These are phyloP conservation scores for Stichodactyla mertensii DNA, from an alignment of 64 coral and sea anemone species.

Conservation along the genomic window DNA sequence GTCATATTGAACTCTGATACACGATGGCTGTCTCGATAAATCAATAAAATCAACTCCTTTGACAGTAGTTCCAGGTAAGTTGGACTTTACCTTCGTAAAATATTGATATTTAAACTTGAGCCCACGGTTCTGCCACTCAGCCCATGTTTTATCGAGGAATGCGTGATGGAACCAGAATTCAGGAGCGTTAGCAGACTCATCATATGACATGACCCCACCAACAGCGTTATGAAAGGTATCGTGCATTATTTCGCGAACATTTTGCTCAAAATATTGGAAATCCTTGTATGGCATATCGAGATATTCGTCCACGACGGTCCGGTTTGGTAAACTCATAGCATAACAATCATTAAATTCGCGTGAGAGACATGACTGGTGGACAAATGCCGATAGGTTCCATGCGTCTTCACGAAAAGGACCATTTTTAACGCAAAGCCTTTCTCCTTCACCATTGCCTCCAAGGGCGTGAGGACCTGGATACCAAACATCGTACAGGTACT, in stretches of 20 bases:
- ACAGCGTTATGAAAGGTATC: constrained; percentile 52
- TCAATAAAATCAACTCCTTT: constrained; percentile 45
- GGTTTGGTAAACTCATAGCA: constrained; percentile 10
- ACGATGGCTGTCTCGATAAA: constrained; percentile 51
- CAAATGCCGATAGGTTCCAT: constrained; percentile 27
- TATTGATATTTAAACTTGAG: constrained; percentile 35
- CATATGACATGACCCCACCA: constrained; percentile 34
- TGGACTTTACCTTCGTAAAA: constrained; percentile 1
- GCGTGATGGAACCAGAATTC: constrained; percentile 77
- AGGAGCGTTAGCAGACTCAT: constrained; percentile 38
- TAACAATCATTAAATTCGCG: constrained; percentile 36
- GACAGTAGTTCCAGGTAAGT: constrained; percentile 37
- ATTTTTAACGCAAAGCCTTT: constrained; percentile 18
- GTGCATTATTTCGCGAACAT: constrained; percentile 26
- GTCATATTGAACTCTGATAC: constrained; percentile 47
- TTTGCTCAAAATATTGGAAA: constrained; percentile 54
- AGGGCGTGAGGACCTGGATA: constrained; percentile 63
- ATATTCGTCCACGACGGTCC: constrained; percentile 14
- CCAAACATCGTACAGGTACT: constrained; percentile 55
- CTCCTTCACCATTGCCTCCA: constrained; percentile 51
- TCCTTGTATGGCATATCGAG: constrained; percentile 20
- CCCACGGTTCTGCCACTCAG: constrained; percentile 67
- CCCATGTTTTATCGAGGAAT: constrained; percentile 78
- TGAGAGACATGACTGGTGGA: constrained; percentile 33
- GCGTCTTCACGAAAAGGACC: constrained; percentile 41